Evolutionary conservation across 2,888 invertebrate species (phyloP).

Genomic region (Oligia strigilis): DNA sequence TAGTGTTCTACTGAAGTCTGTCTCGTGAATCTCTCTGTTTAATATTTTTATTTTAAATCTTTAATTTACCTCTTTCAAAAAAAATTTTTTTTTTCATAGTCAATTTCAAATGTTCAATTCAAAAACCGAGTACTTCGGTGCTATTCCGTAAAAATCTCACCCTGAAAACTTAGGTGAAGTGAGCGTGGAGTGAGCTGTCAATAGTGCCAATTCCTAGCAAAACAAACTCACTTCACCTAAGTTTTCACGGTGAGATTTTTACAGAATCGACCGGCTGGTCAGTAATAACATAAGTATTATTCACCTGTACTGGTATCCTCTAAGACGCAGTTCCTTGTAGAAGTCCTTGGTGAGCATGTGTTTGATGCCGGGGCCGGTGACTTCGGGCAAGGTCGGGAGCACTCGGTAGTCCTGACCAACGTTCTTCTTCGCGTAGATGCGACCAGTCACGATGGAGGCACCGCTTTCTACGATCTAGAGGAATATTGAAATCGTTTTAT

Average conservation of each 20-base stretch:
- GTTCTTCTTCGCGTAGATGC: slow-evolving; percentile 91
- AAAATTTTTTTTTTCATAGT: too few relatives aligned
- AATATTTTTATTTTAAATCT: too few relatives aligned
- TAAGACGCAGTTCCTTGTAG: slow-evolving; percentile 93
- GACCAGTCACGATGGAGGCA: slow-evolving; percentile 93
- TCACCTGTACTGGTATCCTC: slow-evolving; percentile 93
- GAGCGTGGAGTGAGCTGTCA: too few relatives aligned
- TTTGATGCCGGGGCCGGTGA: slow-evolving; percentile 83
- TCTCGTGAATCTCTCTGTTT: too few relatives aligned
- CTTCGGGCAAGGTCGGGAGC: slow-evolving; percentile 82
- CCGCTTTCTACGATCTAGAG: slow-evolving; percentile 92
- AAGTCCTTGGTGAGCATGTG: slow-evolving; percentile 92
- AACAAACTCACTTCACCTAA: too few relatives aligned
- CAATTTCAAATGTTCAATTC: too few relatives aligned
- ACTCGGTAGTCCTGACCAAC: slow-evolving; percentile 90
- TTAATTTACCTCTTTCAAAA: not conserved
- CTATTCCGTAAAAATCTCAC: too few relatives aligned
- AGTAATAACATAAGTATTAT: not conserved
- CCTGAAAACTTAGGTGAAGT: too few relatives aligned
- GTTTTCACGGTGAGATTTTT: too few relatives aligned
- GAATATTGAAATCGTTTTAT: slow-evolving; percentile 13
- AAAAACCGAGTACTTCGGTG: too few relatives aligned
- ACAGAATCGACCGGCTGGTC: too few relatives aligned
- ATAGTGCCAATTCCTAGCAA: too few relatives aligned
- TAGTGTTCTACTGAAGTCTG: not conserved